Evolutionary conservation across 2,888 invertebrate species (phyloP).

Genomic region (Gasteruption jaculator): DNA sequence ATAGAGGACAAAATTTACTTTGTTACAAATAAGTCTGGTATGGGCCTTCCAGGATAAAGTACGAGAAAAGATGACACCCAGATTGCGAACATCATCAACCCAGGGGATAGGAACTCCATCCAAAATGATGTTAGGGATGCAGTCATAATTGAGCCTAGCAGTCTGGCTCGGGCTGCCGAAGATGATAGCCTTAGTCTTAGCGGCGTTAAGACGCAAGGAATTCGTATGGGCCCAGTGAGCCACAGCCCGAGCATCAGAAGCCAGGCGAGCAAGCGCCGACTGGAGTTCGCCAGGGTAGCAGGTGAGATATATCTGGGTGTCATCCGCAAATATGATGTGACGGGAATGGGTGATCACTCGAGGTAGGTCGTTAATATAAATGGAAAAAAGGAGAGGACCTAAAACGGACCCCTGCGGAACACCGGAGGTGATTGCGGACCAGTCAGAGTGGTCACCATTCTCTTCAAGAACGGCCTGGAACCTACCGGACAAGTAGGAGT

Average conservation of each 20-base stretch:
- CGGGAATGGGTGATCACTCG: background rate
- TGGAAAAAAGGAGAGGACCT: background rate
- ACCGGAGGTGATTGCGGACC: background rate
- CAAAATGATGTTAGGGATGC: too few species aligned
- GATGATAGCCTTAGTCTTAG: background rate
- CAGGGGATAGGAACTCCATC: too few species aligned
- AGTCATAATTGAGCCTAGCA: too few species aligned
- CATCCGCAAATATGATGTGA: slow-evolving; percentile 1
- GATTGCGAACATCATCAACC: too few species aligned
- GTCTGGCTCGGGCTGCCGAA: background rate
- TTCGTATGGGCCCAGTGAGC: background rate
- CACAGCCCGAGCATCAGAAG: background rate
- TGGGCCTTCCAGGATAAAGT: too few species aligned
- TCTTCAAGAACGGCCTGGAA: background rate
- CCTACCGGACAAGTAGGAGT: background rate
- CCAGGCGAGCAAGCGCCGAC: background rate
- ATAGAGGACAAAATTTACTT: too few species aligned
- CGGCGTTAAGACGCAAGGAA: background rate
- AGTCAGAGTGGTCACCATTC: background rate
- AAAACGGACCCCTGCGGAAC: slow-evolving; percentile 1
- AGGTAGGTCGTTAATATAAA: background rate
- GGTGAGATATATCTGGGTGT: background rate
- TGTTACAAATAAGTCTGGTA: too few species aligned
- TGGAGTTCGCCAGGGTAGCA: background rate
- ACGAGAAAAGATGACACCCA: too few species aligned